These are phyloP conservation scores for Dolichotis patagonum DNA, from an alignment of 2,113 vertebrate genomes.

Conservation along the genomic window DNA sequence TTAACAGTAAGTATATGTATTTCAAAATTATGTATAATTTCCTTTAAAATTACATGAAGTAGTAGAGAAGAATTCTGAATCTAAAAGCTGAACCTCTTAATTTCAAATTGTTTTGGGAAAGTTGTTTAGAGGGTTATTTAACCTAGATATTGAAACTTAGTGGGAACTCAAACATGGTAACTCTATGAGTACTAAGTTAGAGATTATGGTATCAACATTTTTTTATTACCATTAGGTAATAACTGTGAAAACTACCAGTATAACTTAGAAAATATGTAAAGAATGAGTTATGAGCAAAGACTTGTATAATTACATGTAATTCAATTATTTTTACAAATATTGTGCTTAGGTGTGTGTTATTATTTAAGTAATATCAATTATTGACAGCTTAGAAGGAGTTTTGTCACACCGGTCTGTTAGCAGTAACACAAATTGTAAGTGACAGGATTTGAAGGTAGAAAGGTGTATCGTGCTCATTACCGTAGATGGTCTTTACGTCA, in stretches of 20 bases:
- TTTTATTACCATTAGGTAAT: conserved; percentile 46
- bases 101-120: background rate
- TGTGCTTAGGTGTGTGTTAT: background rate
- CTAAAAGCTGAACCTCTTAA: conserved; percentile 47
- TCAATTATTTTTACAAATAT: background rate
- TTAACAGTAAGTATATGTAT: background rate
- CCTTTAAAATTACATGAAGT: conserved; percentile 47
- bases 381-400: background rate
- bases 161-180: conserved; percentile 41
- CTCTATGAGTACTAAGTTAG: too few species aligned
- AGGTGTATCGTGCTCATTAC: background rate
- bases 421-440: background rate
- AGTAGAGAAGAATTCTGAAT: conserved; percentile 53
- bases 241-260: conserved; percentile 14
- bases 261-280: conserved; percentile 24
- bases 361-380: background rate
- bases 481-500: background rate
- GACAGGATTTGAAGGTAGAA: background rate
- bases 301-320: conserved; percentile 38
- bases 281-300: conserved; percentile 46
- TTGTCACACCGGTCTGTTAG: background rate
- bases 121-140: conserved; percentile 33
- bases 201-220: conserved; percentile 39
- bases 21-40: conserved; percentile 47
- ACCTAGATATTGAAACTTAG: conserved; percentile 38